phyloP scores from a whole-genome alignment of 2,888 invertebrate species.

The Micropterix aruncella region DNA sequence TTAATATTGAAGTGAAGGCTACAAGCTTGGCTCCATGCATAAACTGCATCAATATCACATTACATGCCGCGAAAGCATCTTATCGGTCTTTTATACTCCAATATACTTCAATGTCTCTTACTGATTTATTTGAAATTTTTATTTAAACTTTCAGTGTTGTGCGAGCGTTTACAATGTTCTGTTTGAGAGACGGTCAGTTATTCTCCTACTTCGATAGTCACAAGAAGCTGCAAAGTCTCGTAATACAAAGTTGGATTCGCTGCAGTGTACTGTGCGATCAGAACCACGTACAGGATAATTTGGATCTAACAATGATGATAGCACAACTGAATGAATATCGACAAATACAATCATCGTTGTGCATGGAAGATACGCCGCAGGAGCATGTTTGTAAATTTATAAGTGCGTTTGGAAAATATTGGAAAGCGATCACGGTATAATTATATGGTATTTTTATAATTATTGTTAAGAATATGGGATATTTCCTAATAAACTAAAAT shows the following conservation, averaged over 20 bases:
- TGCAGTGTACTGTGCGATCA: conserved; percentile 8
- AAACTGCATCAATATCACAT: too few relatives aligned
- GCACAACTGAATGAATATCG: conserved; percentile 9
- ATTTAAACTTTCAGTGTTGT: conserved; percentile 7
- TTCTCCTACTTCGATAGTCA: conserved; percentile 6
- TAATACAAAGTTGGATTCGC: conserved; percentile 10
- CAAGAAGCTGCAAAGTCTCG: conserved; percentile 4
- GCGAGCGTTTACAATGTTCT: conserved; percentile 8
- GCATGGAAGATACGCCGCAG: conserved; percentile 7
- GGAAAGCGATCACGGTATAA: conserved; percentile 8
- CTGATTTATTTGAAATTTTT: conserved; percentile 1
- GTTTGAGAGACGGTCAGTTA: conserved; percentile 10
- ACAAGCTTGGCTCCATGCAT: too few relatives aligned
- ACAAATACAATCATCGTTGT: conserved; percentile 7
- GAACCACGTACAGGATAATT: conserved; percentile 6
- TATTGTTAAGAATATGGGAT: conserved; percentile 6
- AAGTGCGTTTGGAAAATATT: conserved; percentile 7
- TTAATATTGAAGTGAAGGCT: too few relatives aligned
- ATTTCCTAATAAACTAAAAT: conserved; percentile 2
- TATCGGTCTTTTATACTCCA: too few relatives aligned
- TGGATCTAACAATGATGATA: conserved; percentile 9
- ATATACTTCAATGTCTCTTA: too few relatives aligned
- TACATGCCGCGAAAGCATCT: too few relatives aligned
- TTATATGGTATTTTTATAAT: background rate
- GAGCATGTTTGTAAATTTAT: conserved; percentile 10